Conservation (phyloP, 2,113 vertebrate species). For the Gnathonemus echidnorhynchus region DNA sequence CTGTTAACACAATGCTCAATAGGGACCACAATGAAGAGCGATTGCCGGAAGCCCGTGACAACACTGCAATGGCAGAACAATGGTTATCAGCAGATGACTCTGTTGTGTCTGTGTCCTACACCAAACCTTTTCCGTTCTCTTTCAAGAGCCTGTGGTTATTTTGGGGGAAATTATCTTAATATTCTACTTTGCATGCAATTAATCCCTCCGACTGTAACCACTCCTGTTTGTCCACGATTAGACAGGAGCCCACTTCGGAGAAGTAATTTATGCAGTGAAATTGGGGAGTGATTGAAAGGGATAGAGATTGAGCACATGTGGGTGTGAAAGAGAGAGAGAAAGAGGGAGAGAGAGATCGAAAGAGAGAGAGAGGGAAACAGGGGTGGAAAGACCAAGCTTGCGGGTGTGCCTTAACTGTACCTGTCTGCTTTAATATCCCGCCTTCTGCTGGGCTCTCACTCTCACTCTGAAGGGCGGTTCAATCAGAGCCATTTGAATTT, state of each 20-base stretch:
- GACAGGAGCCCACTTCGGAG: conserved; percentile 18
- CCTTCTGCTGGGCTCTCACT: neutral
- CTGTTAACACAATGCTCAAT: neutral
- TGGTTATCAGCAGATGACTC: neutral
- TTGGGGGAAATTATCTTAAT: neutral
- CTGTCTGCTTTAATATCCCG: conserved; percentile 27
- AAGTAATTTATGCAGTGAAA: conserved; percentile 49
- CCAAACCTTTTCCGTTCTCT: neutral
- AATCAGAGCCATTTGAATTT: conserved; percentile 18
- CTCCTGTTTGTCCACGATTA: conserved; percentile 44
- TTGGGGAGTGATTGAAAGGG: conserved; percentile 38
- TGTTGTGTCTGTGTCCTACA: neutral
- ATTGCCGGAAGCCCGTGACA: neutral
- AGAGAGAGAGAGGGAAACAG: neutral
- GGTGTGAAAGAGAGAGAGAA: conserved; percentile 9
- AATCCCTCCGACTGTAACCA: conserved; percentile 45
- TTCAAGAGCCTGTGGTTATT: neutral
- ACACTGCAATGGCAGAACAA: neutral
- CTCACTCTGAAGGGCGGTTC: neutral
- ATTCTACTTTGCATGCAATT: conserved; percentile 22
- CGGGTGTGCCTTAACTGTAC: conserved; percentile 20
- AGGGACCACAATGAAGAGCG: neutral
- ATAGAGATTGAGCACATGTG: conserved; percentile 10
- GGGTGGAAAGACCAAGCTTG: neutral
- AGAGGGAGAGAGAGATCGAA: neutral